Conservation (phyloP, 2,113 vertebrate genomes). For the Melanotaenia duboulayi region DNA sequence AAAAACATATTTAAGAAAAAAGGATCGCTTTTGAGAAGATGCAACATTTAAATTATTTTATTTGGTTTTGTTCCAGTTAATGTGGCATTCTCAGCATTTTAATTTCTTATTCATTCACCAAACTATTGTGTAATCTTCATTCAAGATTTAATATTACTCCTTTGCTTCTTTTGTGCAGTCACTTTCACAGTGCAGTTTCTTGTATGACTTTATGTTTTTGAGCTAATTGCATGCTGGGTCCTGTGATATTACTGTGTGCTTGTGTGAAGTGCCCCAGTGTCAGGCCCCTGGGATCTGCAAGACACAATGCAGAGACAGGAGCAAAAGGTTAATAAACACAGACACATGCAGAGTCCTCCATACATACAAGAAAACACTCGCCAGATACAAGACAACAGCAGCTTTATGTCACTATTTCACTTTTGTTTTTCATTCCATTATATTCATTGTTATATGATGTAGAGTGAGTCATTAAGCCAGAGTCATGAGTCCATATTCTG, state of each 20-base stretch:
- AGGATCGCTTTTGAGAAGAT: background rate
- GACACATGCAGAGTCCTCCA: constrained; percentile 28
- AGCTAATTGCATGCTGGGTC: constrained; percentile 14
- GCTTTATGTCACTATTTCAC: constrained; percentile 20
- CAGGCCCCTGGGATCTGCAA: constrained; percentile 57
- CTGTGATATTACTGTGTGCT: constrained; percentile 46
- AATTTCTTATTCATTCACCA: background rate
- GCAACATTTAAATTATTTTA: background rate
- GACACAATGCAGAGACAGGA: constrained; percentile 75
- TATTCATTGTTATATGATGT: constrained; percentile 5
- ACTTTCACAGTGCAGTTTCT: background rate
- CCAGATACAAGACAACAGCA: constrained; percentile 25
- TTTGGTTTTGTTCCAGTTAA: too few relatives aligned
- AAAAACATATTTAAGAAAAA: background rate
- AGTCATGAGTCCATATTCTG: background rate
- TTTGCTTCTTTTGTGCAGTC: background rate
- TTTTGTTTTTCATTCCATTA: constrained; percentile 17
- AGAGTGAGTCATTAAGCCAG: constrained; percentile 3
- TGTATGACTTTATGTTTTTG: constrained; percentile 14
- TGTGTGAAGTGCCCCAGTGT: constrained; percentile 47
- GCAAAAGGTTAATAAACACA: constrained; percentile 75
- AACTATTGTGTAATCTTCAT: constrained; percentile 25
- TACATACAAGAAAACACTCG: constrained; percentile 38
- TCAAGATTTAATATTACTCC: background rate
- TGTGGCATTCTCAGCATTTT: background rate